Base-by-base conservation (phyloP, 1,140 invertebrate genomes). In the Plodia interpunctella region DNA sequence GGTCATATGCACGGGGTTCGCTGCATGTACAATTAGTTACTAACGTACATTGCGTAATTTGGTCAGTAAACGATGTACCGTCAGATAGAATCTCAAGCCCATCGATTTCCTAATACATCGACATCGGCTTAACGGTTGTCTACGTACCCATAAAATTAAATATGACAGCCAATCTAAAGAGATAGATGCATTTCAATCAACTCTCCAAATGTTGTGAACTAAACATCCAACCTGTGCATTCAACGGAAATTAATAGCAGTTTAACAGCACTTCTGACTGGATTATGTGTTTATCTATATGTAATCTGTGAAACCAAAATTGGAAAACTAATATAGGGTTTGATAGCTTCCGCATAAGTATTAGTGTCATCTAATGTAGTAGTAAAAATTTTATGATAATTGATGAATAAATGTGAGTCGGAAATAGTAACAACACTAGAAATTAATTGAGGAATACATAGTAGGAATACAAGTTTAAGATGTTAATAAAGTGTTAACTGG, bases 1-100 rank as follows among this genome's bases (percentile, higher is more conserved):
- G 72, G 80, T 81, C 77, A 66, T 57, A 69, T 67, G 70, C 68
- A 68, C 70, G 64, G 64, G 60, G 62, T 67, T 66, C 60, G 66
- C 69, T 68, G 74, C 67, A 73, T 57, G 68, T 74, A 82, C 72
- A 83, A 84, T 83, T 85, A 81, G 74, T 65, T 59, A 74, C 69
- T 64, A 72, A 74, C 76, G 75, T 76, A 71, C 72, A 64, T 79
- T 74, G 72, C 63, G 72, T 76, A 77, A 82, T 80, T 78, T 74
- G 59, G 65, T 76, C 70, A 66, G 51, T 32, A 54, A 55, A 35
- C 18, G 53, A 30, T 35, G 59, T 18, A 52, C 50, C 18, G 52
- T 56, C 51, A 60, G 65, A 75, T 74, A 65, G 60, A 65, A 66
- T 68, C 63, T 57, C 55, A 57, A 58, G 59, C 52, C 55, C 52